Conservation (phyloP, 1,140 invertebrate species). For the Drosophila sucinea region DNA sequence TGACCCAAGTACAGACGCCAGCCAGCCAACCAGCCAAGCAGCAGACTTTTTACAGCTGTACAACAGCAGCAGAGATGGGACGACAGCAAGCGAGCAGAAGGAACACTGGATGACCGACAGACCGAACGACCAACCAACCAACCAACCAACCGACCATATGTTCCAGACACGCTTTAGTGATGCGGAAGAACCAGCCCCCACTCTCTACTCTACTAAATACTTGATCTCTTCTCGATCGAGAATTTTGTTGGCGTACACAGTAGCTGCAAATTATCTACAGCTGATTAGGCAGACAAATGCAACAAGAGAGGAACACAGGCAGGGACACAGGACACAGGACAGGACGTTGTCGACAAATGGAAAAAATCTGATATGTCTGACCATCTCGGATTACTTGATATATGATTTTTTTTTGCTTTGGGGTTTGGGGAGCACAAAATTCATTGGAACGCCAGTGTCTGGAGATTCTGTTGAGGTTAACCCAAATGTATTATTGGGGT, state of each 20-base stretch:
- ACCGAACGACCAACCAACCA: neutral
- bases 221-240: neutral
- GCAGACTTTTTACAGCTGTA: slow-evolving; percentile 68
- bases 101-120: slow-evolving; percentile 11
- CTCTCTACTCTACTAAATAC: neutral
- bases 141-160: slow-evolving; percentile 51
- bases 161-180: slow-evolving; percentile 79
- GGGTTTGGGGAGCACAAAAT: slow-evolving; percentile 52
- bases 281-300: slow-evolving; percentile 78
- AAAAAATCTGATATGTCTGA: slow-evolving; percentile 67
- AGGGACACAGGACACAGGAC: neutral
- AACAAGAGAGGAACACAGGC: slow-evolving; percentile 39
- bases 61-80: slow-evolving; percentile 21
- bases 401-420: slow-evolving; percentile 22
- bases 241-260: slow-evolving; percentile 65
- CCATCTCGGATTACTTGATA: slow-evolving; percentile 46
- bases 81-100: neutral
- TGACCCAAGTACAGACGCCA: slow-evolving; percentile 48
- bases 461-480: slow-evolving; percentile 64
- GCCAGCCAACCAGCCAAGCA: slow-evolving; percentile 18
- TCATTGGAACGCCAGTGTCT: slow-evolving; percentile 67
- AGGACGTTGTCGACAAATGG: slow-evolving; percentile 29
- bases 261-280: slow-evolving; percentile 75
- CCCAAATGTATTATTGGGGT: slow-evolving; percentile 1
- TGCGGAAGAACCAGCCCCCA: slow-evolving; percentile 62